These are phyloP conservation scores for Ommatoiulus sabulosus DNA, from an alignment of 2,888 invertebrate genomes.

Conservation along the genomic window DNA sequence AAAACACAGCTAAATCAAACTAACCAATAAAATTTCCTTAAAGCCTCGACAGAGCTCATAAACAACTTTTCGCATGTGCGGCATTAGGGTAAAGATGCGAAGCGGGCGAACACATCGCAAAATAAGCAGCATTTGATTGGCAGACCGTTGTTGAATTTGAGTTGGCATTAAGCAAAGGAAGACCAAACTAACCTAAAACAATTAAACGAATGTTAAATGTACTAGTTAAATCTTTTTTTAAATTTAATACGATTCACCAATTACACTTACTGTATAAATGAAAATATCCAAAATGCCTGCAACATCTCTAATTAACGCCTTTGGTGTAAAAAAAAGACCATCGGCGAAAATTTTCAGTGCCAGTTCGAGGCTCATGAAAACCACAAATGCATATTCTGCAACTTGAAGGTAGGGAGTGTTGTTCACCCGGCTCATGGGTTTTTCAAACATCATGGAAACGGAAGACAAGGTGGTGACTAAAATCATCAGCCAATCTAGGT, in stretches of 20 bases:
- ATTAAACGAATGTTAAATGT: not conserved
- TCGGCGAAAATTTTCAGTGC: constrained; percentile 96
- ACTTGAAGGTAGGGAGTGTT: constrained; percentile 85
- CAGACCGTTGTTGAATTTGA: constrained; percentile 91
- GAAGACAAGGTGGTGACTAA: constrained; percentile 97
- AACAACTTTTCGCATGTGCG: constrained; percentile 99
- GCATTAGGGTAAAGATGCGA: constrained; percentile 96
- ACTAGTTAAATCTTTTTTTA: not conserved
- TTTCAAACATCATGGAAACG: constrained; percentile 99
- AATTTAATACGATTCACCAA: not conserved
- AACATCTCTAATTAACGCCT: constrained; percentile 97
- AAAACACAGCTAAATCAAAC: not conserved
- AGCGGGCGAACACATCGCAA: constrained; percentile 95
- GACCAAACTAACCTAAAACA: constrained; percentile 85
- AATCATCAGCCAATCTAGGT: constrained; percentile 99
- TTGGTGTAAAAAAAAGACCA: constrained; percentile 98
- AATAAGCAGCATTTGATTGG: constrained; percentile 95
- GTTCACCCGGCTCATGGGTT: constrained; percentile 92
- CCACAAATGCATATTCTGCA: constrained; percentile 97
- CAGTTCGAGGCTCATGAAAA: constrained; percentile 97
- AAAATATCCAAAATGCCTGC: constrained; percentile 97
- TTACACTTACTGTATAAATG: constrained; percentile 86
- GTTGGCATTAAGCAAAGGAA: constrained; percentile 98
- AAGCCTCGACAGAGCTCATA: constrained; percentile 98
- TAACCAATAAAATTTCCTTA: constrained; percentile 96